A percentile compares a stretch with the other conserved stretches of the same genome.
Conservation (phyloP, 2,888 invertebrate species). For the Masnerella sp. region DNA sequence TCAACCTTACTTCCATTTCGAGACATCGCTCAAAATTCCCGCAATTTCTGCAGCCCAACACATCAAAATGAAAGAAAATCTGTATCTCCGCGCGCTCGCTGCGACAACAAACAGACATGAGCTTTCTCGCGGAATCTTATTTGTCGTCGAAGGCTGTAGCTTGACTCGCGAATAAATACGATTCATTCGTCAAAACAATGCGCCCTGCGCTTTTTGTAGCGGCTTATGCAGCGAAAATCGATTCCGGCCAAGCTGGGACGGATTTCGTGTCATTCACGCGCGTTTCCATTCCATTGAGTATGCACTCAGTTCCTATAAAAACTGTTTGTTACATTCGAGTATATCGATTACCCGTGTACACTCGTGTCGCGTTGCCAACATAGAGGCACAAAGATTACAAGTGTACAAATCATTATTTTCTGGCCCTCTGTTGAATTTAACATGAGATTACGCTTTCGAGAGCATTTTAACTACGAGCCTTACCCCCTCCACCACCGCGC, state of each 20-base stretch:
- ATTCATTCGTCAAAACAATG: constrained; percentile 54
- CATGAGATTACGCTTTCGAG: constrained; percentile 40
- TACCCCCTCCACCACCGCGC: not conserved
- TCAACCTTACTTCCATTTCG: no score
- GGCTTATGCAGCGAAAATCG: constrained; percentile 56
- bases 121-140: constrained; percentile 33
- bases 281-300: constrained; percentile 60
- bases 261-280: constrained; percentile 57
- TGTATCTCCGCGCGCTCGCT: no score
- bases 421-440: constrained; percentile 46
- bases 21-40: no score
- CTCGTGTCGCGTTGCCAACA: constrained; percentile 43
- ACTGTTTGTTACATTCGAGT: constrained; percentile 58
- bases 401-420: constrained; percentile 55
- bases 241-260: constrained; percentile 48
- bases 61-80: no score
- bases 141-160: constrained; percentile 33
- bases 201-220: constrained; percentile 40
- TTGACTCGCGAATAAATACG: constrained; percentile 31
- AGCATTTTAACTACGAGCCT: constrained; percentile 21
- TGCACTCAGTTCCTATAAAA: constrained; percentile 56
- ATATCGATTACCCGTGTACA: constrained; percentile 52
- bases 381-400: constrained; percentile 46
- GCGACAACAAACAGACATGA: no score
- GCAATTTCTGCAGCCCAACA: no score